Evolutionary conservation across 2,888 invertebrate species (phyloP).

Genomic region (Hydropsyche betteni): DNA sequence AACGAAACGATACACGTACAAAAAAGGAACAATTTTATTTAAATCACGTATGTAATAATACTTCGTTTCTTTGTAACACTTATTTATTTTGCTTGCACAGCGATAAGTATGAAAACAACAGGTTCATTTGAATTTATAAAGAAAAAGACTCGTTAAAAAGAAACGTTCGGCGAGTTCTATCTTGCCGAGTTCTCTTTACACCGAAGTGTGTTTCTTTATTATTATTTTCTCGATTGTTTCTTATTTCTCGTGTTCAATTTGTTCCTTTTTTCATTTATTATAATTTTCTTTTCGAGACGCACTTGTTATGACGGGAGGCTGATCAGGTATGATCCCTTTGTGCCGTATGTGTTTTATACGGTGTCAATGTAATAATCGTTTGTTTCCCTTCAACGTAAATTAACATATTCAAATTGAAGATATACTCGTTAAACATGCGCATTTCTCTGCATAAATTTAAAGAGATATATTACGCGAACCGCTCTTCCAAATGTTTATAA

Average conservation of each 20-base stretch:
- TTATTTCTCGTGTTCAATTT: background rate
- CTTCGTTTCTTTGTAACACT: constrained; percentile 28
- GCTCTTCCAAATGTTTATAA: too few relatives aligned
- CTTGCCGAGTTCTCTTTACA: background rate
- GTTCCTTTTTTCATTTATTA: background rate
- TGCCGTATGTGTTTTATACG: constrained; percentile 32
- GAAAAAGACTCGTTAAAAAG: constrained; percentile 30
- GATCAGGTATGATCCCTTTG: constrained; percentile 24
- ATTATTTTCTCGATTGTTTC: constrained; percentile 16
- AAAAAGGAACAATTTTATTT: constrained; percentile 24
- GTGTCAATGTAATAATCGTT: constrained; percentile 46
- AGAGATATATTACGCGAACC: background rate
- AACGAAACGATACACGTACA: too few relatives aligned
- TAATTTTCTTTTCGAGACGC: too few relatives aligned
- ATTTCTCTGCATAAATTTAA: constrained; percentile 27
- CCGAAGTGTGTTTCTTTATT: constrained; percentile 1
- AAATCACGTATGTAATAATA: constrained; percentile 33
- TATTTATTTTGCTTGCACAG: constrained; percentile 33
- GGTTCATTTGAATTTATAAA: constrained; percentile 40
- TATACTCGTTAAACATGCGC: constrained; percentile 25
- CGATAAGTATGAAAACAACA: constrained; percentile 36
- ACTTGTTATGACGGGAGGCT: constrained; percentile 7
- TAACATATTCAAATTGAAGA: constrained; percentile 35
- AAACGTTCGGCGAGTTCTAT: too few relatives aligned
- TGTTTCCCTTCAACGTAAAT: constrained; percentile 34